A percentile compares a stretch with the other conserved stretches of the same genome.
These are phyloP conservation scores for Pycnonotus jocosus DNA, from an alignment of 2,113 vertebrate species.

Conservation along the genomic window DNA sequence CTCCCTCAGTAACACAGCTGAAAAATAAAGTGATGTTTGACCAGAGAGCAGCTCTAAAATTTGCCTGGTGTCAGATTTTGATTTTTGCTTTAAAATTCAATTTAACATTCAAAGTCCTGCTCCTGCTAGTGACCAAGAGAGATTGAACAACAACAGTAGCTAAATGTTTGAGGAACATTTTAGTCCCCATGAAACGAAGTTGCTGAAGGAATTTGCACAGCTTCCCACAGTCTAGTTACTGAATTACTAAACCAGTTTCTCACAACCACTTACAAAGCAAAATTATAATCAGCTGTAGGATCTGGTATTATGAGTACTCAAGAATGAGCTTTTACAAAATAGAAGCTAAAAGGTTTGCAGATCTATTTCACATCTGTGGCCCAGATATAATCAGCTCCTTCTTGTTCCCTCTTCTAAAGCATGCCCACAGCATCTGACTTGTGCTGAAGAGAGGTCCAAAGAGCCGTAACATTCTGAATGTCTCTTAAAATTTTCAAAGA, in stretches of 20 bases:
- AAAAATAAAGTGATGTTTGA: not conserved
- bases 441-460: not conserved
- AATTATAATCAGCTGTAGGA: conserved; percentile 29
- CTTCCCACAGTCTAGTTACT: conserved; percentile 40
- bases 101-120: not conserved
- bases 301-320: not conserved
- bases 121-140: not conserved
- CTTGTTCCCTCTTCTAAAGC: not conserved
- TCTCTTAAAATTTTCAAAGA: not conserved
- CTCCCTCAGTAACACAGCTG: not conserved
- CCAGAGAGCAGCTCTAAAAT: not conserved
- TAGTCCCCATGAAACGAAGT: not conserved
- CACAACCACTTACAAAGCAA: conserved; percentile 5
- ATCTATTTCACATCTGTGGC: conserved; percentile 14
- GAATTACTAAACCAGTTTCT: conserved; percentile 49
- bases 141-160: not conserved
- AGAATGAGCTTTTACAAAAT: conserved; percentile 33
- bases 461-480: not conserved
- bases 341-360: conserved; percentile 19
- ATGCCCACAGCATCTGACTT: not conserved
- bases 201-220: not conserved
- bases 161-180: not conserved
- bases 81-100: not conserved
- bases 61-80: not conserved
- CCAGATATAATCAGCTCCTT: not conserved